Evolutionary conservation across 2,888 invertebrate species (phyloP).

Genomic region (Apamea sordens): DNA sequence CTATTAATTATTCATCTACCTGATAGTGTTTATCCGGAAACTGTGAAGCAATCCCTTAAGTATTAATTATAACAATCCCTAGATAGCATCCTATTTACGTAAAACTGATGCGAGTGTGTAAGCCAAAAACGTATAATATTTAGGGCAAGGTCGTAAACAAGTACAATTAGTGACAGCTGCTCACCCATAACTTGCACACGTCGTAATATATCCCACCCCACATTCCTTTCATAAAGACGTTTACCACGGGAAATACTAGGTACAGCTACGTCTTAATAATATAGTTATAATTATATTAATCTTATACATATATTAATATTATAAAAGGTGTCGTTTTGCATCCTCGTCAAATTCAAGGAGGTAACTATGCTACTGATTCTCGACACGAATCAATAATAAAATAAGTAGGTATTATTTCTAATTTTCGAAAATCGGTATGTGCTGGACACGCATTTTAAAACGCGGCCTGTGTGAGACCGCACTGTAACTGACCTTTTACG

Average conservation of each 20-base stretch:
- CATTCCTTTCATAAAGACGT: slow-evolving; percentile 35
- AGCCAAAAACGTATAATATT: slow-evolving; percentile 33
- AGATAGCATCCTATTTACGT: neutral
- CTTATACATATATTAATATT: too few relatives aligned
- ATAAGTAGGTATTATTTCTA: too few relatives aligned
- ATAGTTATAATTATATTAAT: neutral
- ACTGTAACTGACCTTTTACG: too few relatives aligned
- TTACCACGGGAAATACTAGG: slow-evolving; percentile 13
- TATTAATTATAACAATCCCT: neutral
- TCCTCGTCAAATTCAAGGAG: too few relatives aligned
- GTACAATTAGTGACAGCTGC: slow-evolving; percentile 56
- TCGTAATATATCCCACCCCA: slow-evolving; percentile 23
- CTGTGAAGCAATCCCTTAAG: neutral
- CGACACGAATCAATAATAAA: too few relatives aligned
- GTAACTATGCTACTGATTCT: too few relatives aligned
- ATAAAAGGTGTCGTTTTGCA: too few relatives aligned
- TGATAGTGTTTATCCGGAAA: neutral
- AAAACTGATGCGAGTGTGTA: neutral
- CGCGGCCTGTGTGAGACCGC: too few relatives aligned
- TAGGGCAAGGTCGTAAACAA: slow-evolving; percentile 50
- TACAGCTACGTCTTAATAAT: slow-evolving; percentile 1
- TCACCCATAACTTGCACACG: slow-evolving; percentile 50
- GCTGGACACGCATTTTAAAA: too few relatives aligned
- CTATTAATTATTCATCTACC: neutral
- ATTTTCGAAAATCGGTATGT: too few relatives aligned